Evolutionary conservation across 2,113 vertebrate genomes (phyloP).

Genomic region (Mohoua ochrocephala): DNA sequence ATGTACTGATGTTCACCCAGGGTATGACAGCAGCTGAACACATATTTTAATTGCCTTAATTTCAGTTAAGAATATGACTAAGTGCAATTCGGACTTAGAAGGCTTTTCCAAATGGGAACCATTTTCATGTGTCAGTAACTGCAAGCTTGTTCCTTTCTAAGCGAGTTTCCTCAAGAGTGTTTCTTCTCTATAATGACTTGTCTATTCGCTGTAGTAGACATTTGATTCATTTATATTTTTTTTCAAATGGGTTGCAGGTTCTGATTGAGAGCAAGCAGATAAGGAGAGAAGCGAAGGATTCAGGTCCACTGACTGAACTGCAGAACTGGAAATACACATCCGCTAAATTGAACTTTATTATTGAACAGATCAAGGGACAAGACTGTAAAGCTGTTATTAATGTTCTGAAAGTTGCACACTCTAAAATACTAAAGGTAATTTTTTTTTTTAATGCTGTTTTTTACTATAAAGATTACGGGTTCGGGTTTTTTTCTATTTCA

Average conservation of each 20-base stretch:
- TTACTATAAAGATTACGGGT: not conserved
- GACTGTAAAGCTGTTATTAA: conserved; percentile 75
- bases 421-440: conserved; percentile 78
- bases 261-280: conserved; percentile 77
- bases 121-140: not conserved
- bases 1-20: not conserved
- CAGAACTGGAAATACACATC: conserved; percentile 81
- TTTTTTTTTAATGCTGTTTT: not conserved
- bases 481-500: not conserved
- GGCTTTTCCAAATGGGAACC: not conserved
- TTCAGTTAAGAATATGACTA: not conserved
- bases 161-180: not conserved
- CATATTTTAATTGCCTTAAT: not conserved
- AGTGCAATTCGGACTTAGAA: not conserved
- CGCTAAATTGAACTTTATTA: conserved; percentile 79
- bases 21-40: not conserved
- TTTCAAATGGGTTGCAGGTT: conserved; percentile 65
- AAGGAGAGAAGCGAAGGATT: conserved; percentile 73
- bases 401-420: conserved; percentile 73
- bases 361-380: conserved; percentile 79
- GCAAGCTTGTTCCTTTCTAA: not conserved
- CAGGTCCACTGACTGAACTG: conserved; percentile 79
- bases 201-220: not conserved
- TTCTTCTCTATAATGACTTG: not conserved
- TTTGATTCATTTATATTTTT: not conserved